Base-by-base conservation (phyloP, 1,140 invertebrate genomes). In the Alviniconcha marisindica region DNA sequence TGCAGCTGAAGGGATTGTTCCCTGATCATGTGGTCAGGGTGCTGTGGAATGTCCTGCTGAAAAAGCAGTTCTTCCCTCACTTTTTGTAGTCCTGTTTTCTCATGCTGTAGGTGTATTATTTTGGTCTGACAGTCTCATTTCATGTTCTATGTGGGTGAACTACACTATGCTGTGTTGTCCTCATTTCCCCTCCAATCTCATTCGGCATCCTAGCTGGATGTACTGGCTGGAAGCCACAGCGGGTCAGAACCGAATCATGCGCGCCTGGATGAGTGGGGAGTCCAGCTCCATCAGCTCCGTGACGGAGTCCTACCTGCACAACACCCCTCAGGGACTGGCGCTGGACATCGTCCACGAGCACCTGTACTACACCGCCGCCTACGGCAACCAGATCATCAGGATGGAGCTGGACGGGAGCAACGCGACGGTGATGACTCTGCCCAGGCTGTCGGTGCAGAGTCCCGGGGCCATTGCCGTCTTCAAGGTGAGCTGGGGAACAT, bases 221-320 rank as follows among this genome's bases (percentile, higher is more conserved):
- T 93, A 91, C 91, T 99, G 98, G 97, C 96, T 97, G 0, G 98
- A 99, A 90, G 99, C 98, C 98, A 96, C 98, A 91, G 94, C 97
- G 18, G 92, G 94, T 0, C 93, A 95, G 69, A 98, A 98, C 0
- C 97, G 98, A 94, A 96, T 99, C 81, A 97, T 98, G 92, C 95
- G 95, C 94, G 95, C 98, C 0, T 97, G 97, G 91, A 95, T 99
- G 94, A 98, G 99, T 93, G 98, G 98, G 0, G 83, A 81, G 0
- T 33, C 80, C 21, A 77, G 18, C 5, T 69, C 73, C 2, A 63
- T 87, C 5, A 36, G 79, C 1, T 36, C 82, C 4, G 54, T 80
- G 42, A 28, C 24, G 4, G 12, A 14, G 12, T 74, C 71, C 14
- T 10, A 1, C 2, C 40, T 18, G 33, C 3, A 40, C 69, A 40